A percentile compares a stretch with the other conserved stretches of the same genome.
Evolutionary conservation across 2,888 invertebrate genomes (phyloP).

Genomic region (Notodonta ziczac): DNA sequence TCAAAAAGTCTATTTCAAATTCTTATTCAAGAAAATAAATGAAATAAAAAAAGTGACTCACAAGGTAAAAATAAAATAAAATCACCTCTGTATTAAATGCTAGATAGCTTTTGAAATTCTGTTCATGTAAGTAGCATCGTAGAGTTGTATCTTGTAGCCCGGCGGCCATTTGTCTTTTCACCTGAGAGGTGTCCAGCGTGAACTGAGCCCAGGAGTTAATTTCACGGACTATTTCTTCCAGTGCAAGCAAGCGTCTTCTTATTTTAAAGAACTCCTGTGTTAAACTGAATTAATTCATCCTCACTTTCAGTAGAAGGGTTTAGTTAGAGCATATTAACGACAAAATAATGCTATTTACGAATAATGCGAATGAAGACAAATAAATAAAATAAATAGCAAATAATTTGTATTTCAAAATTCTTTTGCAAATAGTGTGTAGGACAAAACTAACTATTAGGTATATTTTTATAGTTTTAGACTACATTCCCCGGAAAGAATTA

Average conservation of each 20-base stretch:
- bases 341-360: too few species aligned
- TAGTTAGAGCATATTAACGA: too few species aligned
- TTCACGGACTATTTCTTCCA: slow-evolving; percentile 79
- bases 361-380: too few species aligned
- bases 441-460: too few species aligned
- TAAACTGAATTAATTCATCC: slow-evolving; percentile 75
- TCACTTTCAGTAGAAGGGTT: slow-evolving; percentile 28
- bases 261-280: slow-evolving; percentile 71
- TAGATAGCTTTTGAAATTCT: slow-evolving; percentile 31
- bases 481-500: too few species aligned
- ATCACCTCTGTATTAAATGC: background rate
- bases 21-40: too few species aligned
- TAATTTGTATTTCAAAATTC: too few species aligned
- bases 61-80: background rate
- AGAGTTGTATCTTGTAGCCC: slow-evolving; percentile 45
- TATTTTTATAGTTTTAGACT: too few species aligned
- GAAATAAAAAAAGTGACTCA: too few species aligned
- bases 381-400: too few species aligned
- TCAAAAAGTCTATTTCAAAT: too few species aligned
- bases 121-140: slow-evolving; percentile 48
- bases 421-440: too few species aligned
- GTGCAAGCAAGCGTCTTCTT: slow-evolving; percentile 61
- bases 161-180: slow-evolving; percentile 68
- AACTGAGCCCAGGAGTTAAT: slow-evolving; percentile 76
- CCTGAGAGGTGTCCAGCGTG: slow-evolving; percentile 76